Conservation (phyloP, 2,797 vertebrate genomes). For the Protonibea diacanthus region DNA sequence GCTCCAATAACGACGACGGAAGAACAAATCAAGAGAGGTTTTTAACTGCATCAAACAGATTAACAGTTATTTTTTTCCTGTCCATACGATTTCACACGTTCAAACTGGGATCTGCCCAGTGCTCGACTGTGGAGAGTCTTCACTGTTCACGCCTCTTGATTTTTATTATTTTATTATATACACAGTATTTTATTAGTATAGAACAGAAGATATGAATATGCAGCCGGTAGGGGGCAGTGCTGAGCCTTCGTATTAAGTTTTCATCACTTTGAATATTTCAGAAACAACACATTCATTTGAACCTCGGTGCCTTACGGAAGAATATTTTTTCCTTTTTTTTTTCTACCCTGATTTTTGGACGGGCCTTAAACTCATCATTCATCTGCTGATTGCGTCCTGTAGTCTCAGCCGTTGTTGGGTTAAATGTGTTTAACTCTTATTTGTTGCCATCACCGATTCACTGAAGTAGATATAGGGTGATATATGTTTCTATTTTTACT, state of each 20-base stretch:
- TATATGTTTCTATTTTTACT: background rate
- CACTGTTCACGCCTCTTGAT: background rate
- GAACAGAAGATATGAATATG: background rate
- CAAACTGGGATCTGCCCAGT: background rate
- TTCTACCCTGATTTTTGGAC: background rate
- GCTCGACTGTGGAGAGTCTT: background rate
- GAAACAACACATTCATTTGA: background rate
- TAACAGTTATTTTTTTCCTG: background rate
- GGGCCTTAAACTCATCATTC: background rate
- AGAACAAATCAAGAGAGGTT: background rate
- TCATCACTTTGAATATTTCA: slow-evolving; percentile 1
- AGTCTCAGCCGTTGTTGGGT: background rate
- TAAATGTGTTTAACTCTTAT: slow-evolving; percentile 5
- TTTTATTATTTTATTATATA: background rate
- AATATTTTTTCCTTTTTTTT: background rate
- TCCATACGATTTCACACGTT: background rate
- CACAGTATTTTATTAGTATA: too few species aligned
- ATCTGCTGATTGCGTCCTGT: background rate
- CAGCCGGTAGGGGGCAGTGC: slow-evolving; percentile 29
- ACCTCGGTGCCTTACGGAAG: slow-evolving; percentile 41
- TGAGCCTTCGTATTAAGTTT: background rate
- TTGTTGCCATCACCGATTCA: background rate
- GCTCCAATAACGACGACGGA: background rate
- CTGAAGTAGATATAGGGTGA: background rate
- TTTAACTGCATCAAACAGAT: background rate